phyloP scores from a whole-genome alignment of 2,888 invertebrate species.

The Ypsolopha scabrella region DNA sequence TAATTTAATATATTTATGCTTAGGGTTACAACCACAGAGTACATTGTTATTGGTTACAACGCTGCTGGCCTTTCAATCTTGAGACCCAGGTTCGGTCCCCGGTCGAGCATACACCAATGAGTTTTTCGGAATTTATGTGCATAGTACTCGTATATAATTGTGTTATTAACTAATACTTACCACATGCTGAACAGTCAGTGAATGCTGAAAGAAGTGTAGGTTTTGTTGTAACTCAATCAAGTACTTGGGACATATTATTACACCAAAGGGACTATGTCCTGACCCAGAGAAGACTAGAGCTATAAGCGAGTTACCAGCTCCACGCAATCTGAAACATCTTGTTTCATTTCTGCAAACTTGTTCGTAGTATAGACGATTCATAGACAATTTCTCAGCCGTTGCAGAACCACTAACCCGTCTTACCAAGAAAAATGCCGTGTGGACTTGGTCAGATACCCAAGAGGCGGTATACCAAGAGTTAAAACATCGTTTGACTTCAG shows the following conservation, averaged over 20 bases:
- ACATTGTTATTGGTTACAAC: too few species aligned
- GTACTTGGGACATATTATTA: constrained; percentile 16
- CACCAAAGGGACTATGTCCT: constrained; percentile 10
- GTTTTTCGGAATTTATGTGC: too few species aligned
- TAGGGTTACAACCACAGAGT: too few species aligned
- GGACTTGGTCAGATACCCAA: constrained; percentile 17
- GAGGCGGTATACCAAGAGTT: constrained; percentile 14
- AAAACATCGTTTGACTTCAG: too few species aligned
- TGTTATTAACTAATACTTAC: too few species aligned
- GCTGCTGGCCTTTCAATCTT: too few species aligned
- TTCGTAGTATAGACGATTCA: constrained; percentile 17
- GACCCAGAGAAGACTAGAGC: constrained; percentile 14
- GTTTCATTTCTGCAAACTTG: constrained; percentile 17
- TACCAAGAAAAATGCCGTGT: constrained; percentile 17
- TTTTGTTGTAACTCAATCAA: constrained; percentile 13
- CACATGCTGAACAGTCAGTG: too few species aligned
- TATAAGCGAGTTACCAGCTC: constrained; percentile 11
- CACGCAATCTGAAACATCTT: constrained; percentile 12
- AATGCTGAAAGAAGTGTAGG: constrained; percentile 15
- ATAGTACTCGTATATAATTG: too few species aligned
- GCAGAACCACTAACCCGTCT: constrained; percentile 16
- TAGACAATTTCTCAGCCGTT: constrained; percentile 14
- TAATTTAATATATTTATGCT: too few species aligned
- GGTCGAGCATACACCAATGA: too few species aligned
- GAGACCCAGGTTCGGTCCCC: too few species aligned